Evolutionary conservation across 2,888 invertebrate species (phyloP), one percentile per base, ranked within the genome.

Genomic region (Sminthurinus aureus): DNA sequence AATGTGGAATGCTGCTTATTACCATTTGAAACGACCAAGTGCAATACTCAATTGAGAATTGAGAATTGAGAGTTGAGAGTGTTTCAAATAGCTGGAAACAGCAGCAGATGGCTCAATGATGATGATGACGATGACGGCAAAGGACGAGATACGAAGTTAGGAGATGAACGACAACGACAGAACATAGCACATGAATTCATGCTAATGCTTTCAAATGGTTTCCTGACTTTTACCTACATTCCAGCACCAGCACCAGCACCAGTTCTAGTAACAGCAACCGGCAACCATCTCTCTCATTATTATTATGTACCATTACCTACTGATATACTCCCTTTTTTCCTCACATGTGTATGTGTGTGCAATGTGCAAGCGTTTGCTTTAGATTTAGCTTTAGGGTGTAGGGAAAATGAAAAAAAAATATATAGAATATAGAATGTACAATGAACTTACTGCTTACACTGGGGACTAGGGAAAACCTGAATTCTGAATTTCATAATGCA

Each of bases 21-120:
- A 71, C 71, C 71, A 71, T 71, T 71, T 71, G 71, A 71, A 71
- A 71, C 71, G 71, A 71, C 71, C 24, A 71, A 71, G 71, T 71
- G 71, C 24, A 71, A 24, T 71, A 71, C 71, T 71, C 71, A 24
- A 71, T 38, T 38, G 38, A 38, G 38, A 38, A 38, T 67, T 20
- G 67, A 67, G 22, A 67, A n/a, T 6, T 38, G 38, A 38, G 38
- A 38, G 6, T 67, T 20, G 67, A 67, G 22, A 67, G 22, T 6
- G 67, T 20, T 22, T 67, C 4, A 20, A 67, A 67, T 71, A 71
- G 71, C 71, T 71, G 69, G 69, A 69, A 71, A 71, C 20, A 26
- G 22, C 6, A 71, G 71, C 71, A 71, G 71, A 71, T 71, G 71
- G 71, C 26, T 71, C 24, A 24, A 24, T 71, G 22, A 22, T 20